A percentile compares a stretch with the other conserved stretches of the same genome.
These are phyloP conservation scores for Bubo scandiacus DNA, from an alignment of 2,113 vertebrate species.

Conservation along the genomic window DNA sequence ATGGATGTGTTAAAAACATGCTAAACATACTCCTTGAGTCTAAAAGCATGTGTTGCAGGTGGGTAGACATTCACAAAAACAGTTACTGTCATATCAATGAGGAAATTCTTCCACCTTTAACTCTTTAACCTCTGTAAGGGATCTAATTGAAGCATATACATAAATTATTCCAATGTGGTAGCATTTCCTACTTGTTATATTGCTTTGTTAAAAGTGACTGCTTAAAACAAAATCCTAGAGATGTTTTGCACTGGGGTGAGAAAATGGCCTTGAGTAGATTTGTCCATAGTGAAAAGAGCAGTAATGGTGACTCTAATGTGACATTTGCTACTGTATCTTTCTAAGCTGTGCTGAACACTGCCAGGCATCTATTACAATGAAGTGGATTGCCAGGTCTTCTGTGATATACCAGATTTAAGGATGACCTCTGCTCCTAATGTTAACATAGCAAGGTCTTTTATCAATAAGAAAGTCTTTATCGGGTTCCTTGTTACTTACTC, in stretches of 20 bases:
- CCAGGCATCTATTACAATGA: not conserved
- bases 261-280: not conserved
- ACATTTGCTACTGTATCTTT: not conserved
- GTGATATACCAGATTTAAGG: not conserved
- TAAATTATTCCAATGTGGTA: not conserved
- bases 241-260: not conserved
- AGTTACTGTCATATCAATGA: not conserved
- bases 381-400: not conserved
- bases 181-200: not conserved
- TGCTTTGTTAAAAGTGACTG: rapidly evolving
- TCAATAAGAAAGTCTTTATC: not conserved
- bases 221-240: not conserved
- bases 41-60: not conserved
- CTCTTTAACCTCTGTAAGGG: not conserved
- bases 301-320: not conserved
- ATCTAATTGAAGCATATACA: not conserved
- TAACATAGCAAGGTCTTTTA: not conserved
- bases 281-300: not conserved
- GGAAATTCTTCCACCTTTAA: not conserved
- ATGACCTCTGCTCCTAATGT: not conserved
- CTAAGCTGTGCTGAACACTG: not conserved
- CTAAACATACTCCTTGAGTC: not conserved
- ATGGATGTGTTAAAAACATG: not conserved
- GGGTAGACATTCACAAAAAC: not conserved
- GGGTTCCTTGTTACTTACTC: not conserved